Conservation (phyloP, 2,113 vertebrate species). For the Thunnus maccoyii region DNA sequence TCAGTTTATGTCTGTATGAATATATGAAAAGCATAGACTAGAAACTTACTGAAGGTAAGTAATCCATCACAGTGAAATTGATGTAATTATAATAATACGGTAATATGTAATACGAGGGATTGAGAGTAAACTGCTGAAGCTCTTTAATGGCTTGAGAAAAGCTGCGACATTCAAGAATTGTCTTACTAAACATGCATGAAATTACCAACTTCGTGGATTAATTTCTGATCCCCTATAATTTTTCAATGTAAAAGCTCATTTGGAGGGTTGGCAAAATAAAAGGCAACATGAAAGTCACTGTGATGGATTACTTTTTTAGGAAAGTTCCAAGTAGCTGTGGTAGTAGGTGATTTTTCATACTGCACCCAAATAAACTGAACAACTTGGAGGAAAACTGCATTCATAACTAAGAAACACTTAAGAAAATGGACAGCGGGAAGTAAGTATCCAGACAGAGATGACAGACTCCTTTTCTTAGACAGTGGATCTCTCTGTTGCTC, state of each 20-base stretch:
- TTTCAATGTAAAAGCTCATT: no score
- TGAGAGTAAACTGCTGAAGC: neutral
- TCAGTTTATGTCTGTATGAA: neutral
- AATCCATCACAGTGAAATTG: neutral
- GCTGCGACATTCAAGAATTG: neutral
- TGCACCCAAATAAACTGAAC: neutral
- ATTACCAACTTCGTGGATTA: conserved; percentile 5
- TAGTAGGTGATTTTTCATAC: neutral
- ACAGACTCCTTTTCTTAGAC: neutral
- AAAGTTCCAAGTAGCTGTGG: neutral
- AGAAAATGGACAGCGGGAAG: neutral
- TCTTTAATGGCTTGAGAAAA: neutral
- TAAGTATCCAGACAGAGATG: neutral
- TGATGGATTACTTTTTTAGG: neutral
- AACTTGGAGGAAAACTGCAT: neutral
- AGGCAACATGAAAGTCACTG: neutral
- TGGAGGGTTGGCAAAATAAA: neutral
- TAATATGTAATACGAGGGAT: neutral
- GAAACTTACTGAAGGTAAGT: neutral
- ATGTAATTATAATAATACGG: neutral
- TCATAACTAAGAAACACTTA: neutral
- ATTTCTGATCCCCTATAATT: neutral
- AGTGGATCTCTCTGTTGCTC: neutral
- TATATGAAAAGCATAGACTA: conserved; percentile 5
- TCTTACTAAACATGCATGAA: neutral